Percentiles rank a stretch among this genome's conserved stretches.
phyloP scores from a whole-genome alignment of 1,140 invertebrate species.

The Coenobita brevimanus region DNA sequence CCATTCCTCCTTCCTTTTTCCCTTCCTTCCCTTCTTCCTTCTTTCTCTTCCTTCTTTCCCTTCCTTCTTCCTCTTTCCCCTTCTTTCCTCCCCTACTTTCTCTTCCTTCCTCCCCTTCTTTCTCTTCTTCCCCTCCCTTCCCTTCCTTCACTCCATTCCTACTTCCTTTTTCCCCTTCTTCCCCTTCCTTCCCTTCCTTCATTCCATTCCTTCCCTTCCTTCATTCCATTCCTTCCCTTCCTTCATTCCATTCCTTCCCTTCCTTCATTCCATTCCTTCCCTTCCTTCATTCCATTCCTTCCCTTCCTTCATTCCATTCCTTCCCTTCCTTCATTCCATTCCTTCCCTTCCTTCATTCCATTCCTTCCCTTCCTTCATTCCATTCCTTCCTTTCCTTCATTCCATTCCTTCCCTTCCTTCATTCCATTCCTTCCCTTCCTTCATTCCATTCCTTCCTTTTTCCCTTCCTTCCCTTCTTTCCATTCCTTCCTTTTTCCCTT shows the following conservation, averaged over 20 bases:
- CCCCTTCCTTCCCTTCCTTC: neutral
- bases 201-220: too few relatives aligned
- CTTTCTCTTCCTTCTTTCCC: neutral
- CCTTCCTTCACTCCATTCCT: neutral
- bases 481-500: too few relatives aligned
- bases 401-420: neutral
- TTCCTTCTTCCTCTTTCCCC: neutral
- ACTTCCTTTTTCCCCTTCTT: neutral
- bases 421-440: neutral
- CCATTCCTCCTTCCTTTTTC: neutral
- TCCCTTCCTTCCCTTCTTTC: slow-evolving; percentile 5
- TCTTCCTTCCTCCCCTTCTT: neutral
- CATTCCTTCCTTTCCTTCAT: neutral
- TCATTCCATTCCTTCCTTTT: neutral
- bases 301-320: neutral
- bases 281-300: neutral
- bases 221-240: neutral
- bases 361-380: neutral
- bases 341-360: neutral
- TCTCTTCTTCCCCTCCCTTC: neutral
- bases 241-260: neutral
- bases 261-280: neutral
- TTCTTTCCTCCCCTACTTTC: neutral
- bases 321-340: neutral
- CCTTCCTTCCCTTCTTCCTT: neutral